phyloP scores from a whole-genome alignment of 1,140 invertebrate species.

The Dinoponera quadriceps region DNA sequence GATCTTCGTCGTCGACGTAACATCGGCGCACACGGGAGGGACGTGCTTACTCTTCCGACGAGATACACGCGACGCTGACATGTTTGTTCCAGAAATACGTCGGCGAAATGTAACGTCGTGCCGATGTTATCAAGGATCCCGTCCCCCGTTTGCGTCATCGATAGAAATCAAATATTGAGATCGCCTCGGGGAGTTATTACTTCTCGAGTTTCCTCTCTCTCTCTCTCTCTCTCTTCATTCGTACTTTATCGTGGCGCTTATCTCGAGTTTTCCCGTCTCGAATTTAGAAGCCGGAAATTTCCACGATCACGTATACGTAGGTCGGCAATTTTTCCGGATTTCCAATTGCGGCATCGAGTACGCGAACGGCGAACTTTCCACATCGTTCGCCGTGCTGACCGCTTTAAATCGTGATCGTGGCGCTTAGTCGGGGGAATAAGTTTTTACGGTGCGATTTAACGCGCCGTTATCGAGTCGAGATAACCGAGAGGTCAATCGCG shows the following conservation, averaged over 20 bases:
- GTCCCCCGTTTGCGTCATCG: slow-evolving; percentile 44
- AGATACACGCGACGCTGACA: slow-evolving; percentile 22
- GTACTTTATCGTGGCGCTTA: slow-evolving; percentile 49
- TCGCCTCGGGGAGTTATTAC: slow-evolving; percentile 50
- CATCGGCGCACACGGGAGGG: slow-evolving; percentile 29
- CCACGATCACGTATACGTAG: slow-evolving; percentile 26
- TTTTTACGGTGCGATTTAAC: background rate
- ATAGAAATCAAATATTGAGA: slow-evolving; percentile 62
- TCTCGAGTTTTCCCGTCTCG: slow-evolving; percentile 38
- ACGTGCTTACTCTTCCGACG: slow-evolving; percentile 45
- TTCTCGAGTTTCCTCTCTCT: slow-evolving; percentile 47
- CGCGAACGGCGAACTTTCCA: slow-evolving; percentile 18
- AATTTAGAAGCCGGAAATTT: slow-evolving; percentile 50
- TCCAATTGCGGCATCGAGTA: slow-evolving; percentile 41
- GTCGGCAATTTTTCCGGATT: slow-evolving; percentile 46
- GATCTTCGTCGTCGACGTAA: slow-evolving; percentile 36
- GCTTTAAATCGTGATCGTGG: slow-evolving; percentile 22
- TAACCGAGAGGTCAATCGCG: background rate
- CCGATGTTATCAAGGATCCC: slow-evolving; percentile 42
- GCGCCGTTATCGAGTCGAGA: background rate
- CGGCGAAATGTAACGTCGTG: slow-evolving; percentile 8
- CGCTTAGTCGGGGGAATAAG: background rate
- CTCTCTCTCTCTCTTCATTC: background rate
- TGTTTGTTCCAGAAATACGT: slow-evolving; percentile 60
- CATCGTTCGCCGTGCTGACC: background rate